Base-by-base conservation (phyloP, 1,140 invertebrate genomes). In the Drosophila ambigua region DNA sequence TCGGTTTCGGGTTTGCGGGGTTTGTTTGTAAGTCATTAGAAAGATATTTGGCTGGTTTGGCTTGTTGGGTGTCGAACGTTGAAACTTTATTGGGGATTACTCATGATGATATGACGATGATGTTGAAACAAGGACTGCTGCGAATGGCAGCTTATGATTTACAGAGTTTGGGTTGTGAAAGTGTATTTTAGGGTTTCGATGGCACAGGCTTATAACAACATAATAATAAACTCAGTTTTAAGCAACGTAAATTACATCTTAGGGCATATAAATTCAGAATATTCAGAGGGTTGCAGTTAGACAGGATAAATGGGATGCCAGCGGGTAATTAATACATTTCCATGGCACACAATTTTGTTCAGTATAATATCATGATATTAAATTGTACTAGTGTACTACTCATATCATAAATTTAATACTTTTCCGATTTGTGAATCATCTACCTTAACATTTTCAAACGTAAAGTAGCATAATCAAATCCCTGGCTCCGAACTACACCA, bases 21-120 rank as follows among this genome's bases (percentile, higher is more conserved):
- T 39, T 39, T 81, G 78, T 77, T 72, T 77, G 62, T 55, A 82
- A 82, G 79, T 82, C 80, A 82, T 82, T 82, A 82, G 61, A 67
- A 63, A 57, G 46, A 67, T 66, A 59, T 65, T 76, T 67, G 50
- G 23, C 20, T 53, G 49, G 51, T 24, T 49, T 68, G 43, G 20
- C n/a, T n/a, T 20, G 23, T 11, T 75, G 61, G 44, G 44, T 53
- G 63, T n/a, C 31, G 51, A 54, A 65, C 20, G 16, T 54, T 11
- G 24, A 15, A 55, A 58, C 61, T 82, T 75, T 62, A 78, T 82
- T 82, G 67, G 54, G 54, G 35, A 39, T 13, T 39, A 39, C 4
- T 35, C 31, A 54, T 66, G 28, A 54, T 66, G 28, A 5, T 24
- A 44, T 39, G 11, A 66, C 65, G 61, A 23, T 3, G 31, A 43